Percentiles rank a stretch among this genome's conserved stretches.
Evolutionary conservation across 1,140 invertebrate species (phyloP).

Genomic region (Sitophilus oryzae): DNA sequence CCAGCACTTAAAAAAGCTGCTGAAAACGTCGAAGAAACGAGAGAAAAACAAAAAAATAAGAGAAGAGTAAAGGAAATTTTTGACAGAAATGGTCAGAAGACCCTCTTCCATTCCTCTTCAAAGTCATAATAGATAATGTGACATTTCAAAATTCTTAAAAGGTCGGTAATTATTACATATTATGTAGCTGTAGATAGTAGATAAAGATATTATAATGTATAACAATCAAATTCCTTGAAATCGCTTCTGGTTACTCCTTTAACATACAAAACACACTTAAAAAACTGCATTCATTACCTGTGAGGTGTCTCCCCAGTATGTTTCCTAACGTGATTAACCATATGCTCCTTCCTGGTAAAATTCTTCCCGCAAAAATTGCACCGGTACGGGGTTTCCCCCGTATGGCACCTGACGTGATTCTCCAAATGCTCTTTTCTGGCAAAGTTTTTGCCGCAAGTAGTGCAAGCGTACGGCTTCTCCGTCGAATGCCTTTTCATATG

Average conservation of each 20-base stretch:
- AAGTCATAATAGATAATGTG: no score
- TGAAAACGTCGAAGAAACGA: no score
- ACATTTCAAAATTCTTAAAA: no score
- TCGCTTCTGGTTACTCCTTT: no score
- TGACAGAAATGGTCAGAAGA: no score
- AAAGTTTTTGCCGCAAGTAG: constrained; percentile 80
- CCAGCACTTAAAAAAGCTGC: no score
- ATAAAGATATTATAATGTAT: neutral
- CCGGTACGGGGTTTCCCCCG: constrained; percentile 76
- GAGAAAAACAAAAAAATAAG: no score
- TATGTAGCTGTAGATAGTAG: neutral
- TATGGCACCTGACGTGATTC: constrained; percentile 76
- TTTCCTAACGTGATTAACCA: constrained; percentile 61
- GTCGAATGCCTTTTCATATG: constrained; percentile 73
- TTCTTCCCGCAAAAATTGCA: constrained; percentile 61
- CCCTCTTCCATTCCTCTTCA: no score
- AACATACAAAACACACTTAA: no score
- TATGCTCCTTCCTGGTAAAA: constrained; percentile 63
- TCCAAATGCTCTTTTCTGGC: constrained; percentile 79
- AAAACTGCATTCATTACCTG: constrained; percentile 36
- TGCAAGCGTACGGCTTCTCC: constrained; percentile 75
- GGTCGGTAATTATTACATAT: neutral
- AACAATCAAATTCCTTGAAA: neutral
- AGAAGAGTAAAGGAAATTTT: no score
- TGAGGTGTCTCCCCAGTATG: constrained; percentile 71